Percentiles rank a stretch among this genome's conserved stretches.
phyloP scores from a whole-genome alignment of 2,797 vertebrate genomes.

The Varecia variegata region DNA sequence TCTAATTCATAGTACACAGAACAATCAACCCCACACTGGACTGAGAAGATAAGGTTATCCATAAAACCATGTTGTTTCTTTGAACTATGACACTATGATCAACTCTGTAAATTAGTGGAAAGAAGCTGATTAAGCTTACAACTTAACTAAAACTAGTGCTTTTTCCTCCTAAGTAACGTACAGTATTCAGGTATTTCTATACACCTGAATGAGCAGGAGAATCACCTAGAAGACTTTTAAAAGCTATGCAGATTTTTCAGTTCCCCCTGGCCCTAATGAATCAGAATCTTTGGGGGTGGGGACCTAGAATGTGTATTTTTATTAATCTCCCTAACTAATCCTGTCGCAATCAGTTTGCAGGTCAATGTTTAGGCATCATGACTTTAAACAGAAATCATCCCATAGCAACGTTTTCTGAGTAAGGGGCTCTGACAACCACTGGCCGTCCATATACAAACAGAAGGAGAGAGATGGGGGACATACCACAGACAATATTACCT shows the following conservation, averaged over 20 bases:
- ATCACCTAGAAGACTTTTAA: background rate
- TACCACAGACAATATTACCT: conserved; percentile 84
- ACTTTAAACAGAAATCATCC: background rate
- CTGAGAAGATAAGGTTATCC: background rate
- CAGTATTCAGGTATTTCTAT: background rate
- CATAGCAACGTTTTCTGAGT: background rate
- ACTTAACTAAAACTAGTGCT: background rate
- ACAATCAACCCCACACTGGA: background rate
- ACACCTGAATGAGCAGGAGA: background rate
- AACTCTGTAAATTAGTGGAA: background rate
- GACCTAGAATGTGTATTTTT: background rate
- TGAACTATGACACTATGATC: background rate
- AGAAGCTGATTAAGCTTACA: background rate
- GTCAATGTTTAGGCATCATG: background rate
- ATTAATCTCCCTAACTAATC: background rate
- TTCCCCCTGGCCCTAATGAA: background rate
- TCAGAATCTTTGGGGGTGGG: background rate
- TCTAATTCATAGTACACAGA: background rate
- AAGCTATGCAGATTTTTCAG: background rate
- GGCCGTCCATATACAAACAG: background rate
- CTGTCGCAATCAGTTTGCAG: background rate
- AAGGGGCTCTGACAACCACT: background rate
- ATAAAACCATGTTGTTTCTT: background rate
- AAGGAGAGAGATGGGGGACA: background rate
- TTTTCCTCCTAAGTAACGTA: background rate